Conservation (phyloP, 2,888 invertebrate genomes). For the Pinctada fucata region DNA sequence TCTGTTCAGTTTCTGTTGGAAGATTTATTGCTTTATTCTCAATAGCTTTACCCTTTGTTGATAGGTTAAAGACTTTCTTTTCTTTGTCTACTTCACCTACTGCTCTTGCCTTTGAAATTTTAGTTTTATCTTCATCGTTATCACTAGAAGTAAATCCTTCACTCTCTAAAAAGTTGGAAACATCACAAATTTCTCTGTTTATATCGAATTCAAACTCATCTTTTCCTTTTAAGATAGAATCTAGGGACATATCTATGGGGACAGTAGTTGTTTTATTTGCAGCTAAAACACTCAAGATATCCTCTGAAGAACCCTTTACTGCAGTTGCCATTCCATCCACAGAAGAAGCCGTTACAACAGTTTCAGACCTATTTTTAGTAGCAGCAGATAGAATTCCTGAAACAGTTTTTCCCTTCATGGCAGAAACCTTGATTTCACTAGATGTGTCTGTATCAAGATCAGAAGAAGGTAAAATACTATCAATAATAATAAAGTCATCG, state of each 20-base stretch:
- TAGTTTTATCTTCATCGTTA: background rate
- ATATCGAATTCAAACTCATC: constrained; percentile 17
- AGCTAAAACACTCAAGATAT: too few species aligned
- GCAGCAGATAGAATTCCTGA: background rate
- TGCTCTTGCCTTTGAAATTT: background rate
- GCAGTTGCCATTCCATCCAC: too few species aligned
- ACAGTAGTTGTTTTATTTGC: background rate
- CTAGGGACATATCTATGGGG: background rate
- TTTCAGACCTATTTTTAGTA: background rate
- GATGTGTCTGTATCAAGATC: background rate
- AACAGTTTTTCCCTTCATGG: background rate
- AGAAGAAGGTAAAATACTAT: too few species aligned
- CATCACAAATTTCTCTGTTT: constrained; percentile 7
- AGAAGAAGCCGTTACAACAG: too few species aligned
- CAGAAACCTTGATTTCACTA: background rate
- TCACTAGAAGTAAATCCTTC: constrained; percentile 12
- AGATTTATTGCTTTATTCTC: too few species aligned
- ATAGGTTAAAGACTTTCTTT: too few species aligned
- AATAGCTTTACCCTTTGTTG: too few species aligned
- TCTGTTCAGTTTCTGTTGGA: too few species aligned
- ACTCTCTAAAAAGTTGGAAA: constrained; percentile 11
- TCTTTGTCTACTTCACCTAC: too few species aligned
- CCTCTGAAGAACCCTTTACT: too few species aligned
- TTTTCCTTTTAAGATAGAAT: background rate
- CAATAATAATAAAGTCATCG: too few species aligned